A percentile compares a stretch with the other conserved stretches of the same genome.
phyloP scores from a whole-genome alignment of 2,113 vertebrate species.

The Zootoca vivipara region DNA sequence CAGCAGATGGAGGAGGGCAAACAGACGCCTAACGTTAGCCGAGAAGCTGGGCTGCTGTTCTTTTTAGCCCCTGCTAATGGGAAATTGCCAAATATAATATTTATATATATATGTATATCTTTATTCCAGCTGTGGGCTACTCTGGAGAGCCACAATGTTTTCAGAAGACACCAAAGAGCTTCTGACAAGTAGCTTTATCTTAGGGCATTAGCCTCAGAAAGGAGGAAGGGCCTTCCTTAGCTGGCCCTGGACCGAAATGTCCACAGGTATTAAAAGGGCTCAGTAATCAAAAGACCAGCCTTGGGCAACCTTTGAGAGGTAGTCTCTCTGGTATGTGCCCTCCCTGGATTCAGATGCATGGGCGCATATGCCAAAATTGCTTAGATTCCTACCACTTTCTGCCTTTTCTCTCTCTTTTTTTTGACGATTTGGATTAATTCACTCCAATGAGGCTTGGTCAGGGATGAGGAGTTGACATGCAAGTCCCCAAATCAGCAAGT shows the following conservation, averaged over 20 bases:
- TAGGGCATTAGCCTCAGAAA: slow-evolving; percentile 15
- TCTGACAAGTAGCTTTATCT: slow-evolving; percentile 53
- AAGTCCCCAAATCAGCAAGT: background rate
- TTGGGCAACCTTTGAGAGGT: background rate
- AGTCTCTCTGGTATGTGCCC: background rate
- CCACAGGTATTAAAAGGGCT: background rate
- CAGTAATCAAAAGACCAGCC: background rate
- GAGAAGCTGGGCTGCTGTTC: slow-evolving; percentile 16
- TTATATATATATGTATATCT: no score
- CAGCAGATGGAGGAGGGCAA: background rate
- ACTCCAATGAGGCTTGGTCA: slow-evolving; percentile 7
- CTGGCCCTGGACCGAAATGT: background rate
- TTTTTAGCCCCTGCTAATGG: slow-evolving; percentile 35
- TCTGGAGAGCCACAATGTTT: slow-evolving; percentile 35
- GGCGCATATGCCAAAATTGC: background rate
- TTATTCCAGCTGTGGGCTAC: slow-evolving; percentile 29
- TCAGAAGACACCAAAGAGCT: slow-evolving; percentile 69
- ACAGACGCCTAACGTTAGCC: slow-evolving; percentile 9
- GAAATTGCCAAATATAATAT: slow-evolving; percentile 36
- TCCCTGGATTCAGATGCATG: background rate
- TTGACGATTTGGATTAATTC: background rate
- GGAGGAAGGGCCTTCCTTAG: background rate
- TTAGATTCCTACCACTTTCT: background rate
- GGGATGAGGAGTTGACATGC: background rate
- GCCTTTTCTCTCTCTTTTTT: background rate